Conservation (phyloP, 2,113 vertebrate species). For the Nyctereutes procyonoides region DNA sequence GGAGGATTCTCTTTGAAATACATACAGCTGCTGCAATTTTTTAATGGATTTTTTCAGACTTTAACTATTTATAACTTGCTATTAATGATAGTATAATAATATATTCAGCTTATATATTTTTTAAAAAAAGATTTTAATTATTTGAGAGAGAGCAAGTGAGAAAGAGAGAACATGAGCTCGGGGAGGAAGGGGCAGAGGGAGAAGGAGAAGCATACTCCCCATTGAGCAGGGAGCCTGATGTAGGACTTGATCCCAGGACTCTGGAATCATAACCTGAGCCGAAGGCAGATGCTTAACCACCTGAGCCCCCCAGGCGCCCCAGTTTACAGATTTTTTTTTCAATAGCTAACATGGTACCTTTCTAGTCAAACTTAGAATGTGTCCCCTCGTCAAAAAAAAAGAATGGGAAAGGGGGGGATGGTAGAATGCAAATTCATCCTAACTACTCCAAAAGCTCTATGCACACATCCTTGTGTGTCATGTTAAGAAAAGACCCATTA, state of each 20-base stretch:
- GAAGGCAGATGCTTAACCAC: no score
- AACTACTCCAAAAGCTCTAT: background rate
- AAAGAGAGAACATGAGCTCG: no score
- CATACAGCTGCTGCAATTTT: background rate
- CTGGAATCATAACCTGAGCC: no score
- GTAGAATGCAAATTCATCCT: background rate
- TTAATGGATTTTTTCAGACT: background rate
- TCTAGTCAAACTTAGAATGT: background rate
- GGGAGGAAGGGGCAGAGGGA: no score
- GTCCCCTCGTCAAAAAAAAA: background rate
- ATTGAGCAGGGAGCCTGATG: no score
- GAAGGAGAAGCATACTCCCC: no score
- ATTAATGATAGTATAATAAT: background rate
- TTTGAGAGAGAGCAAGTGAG: no score
- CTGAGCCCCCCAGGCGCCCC: no score
- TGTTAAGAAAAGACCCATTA: background rate
- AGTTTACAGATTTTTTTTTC: background rate
- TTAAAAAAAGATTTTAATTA: no score
- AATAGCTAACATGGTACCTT: background rate
- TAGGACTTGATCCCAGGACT: no score
- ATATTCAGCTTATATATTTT: background rate
- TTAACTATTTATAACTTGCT: background rate
- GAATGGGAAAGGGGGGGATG: background rate
- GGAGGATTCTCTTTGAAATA: background rate
- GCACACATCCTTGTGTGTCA: background rate